Evolutionary conservation across 2,113 vertebrate species (phyloP).

Genomic region (Brachypodius melanocephalos): DNA sequence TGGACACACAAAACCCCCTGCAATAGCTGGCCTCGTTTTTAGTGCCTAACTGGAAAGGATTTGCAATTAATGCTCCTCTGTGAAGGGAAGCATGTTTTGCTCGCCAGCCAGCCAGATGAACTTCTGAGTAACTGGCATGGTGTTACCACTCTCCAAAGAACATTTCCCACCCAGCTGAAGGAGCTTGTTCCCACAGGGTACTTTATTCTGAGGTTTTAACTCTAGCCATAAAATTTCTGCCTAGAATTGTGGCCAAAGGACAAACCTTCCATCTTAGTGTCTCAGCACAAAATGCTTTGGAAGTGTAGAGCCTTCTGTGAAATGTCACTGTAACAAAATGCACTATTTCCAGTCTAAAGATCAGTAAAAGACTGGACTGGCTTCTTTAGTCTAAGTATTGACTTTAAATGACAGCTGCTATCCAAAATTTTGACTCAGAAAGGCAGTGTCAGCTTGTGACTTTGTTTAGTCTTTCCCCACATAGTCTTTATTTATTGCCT

Average conservation of each 20-base stretch:
- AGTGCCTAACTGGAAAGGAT: neutral
- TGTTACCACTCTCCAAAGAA: neutral
- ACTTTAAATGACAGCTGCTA: neutral
- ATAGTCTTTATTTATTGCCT: neutral
- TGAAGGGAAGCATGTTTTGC: neutral
- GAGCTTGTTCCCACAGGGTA: neutral
- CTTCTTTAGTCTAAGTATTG: neutral
- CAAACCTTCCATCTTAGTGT: neutral
- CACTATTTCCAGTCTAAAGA: neutral
- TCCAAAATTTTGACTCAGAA: conserved; percentile 1
- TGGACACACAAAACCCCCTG: neutral
- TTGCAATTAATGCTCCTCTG: neutral
- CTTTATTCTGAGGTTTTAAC: neutral
- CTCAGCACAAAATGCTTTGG: neutral
- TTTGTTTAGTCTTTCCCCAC: neutral
- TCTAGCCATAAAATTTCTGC: neutral
- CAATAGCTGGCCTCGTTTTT: neutral
- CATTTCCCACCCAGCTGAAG: neutral
- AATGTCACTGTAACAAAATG: neutral
- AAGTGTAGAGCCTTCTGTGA: neutral
- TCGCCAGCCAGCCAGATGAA: neutral
- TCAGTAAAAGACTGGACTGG: neutral
- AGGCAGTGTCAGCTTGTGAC: conserved; percentile 10
- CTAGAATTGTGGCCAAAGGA: neutral
- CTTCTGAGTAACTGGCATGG: neutral